These are phyloP conservation scores for Magallana ariakensis DNA, from an alignment of 1,140 invertebrate genomes.

Conservation along the genomic window DNA sequence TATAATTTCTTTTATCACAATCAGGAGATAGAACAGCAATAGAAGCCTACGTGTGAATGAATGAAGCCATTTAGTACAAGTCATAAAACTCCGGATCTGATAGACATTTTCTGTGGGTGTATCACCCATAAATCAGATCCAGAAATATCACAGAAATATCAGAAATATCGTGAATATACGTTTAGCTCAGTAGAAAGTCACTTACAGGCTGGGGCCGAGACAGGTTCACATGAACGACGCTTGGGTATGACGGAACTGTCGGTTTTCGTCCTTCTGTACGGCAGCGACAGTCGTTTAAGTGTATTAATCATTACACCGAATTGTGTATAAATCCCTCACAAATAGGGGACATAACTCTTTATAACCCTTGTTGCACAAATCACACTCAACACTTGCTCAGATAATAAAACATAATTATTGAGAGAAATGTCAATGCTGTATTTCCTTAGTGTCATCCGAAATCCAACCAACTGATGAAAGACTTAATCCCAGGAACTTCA, in stretches of 20 bases:
- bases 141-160: background rate
- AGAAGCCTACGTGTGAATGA: background rate
- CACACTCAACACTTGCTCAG: background rate
- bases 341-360: constrained; percentile 12
- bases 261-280: constrained; percentile 53
- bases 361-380: background rate
- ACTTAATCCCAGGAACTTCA: constrained; percentile 6
- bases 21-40: background rate
- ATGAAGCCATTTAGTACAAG: background rate
- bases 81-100: background rate
- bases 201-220: background rate
- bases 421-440: too few species aligned
- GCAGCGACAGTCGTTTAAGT: constrained; percentile 53
- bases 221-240: constrained; percentile 1
- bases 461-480: background rate
- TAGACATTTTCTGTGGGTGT: constrained; percentile 23
- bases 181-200: background rate
- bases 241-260: constrained; percentile 49
- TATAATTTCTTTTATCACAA: background rate
- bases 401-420: too few species aligned
- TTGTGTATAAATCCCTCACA: background rate
- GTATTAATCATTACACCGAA: constrained; percentile 47
- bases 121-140: background rate
- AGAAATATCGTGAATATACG: background rate
- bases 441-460: too few species aligned